These are phyloP conservation scores for Periophthalmus modestus DNA, from an alignment of 2,113 vertebrate species.

Conservation along the genomic window DNA sequence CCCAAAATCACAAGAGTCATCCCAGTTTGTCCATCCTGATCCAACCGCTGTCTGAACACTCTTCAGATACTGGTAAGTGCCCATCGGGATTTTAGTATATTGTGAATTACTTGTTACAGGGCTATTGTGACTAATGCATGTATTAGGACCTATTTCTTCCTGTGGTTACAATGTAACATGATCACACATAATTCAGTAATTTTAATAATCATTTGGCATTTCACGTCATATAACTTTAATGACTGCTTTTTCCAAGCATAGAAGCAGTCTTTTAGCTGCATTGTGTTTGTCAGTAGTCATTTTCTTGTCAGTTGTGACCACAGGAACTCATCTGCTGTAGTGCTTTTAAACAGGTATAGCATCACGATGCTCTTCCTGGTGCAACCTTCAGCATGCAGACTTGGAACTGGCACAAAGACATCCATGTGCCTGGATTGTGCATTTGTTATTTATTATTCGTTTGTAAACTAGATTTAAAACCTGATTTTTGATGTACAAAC, in stretches of 20 bases:
- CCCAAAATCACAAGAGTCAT: slow-evolving; percentile 33
- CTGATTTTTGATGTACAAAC: not conserved
- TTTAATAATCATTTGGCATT: no score
- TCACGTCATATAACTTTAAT: no score
- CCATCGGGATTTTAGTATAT: not conserved
- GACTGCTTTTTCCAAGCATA: no score
- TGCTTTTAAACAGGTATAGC: not conserved
- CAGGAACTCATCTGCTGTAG: not conserved
- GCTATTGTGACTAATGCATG: not conserved
- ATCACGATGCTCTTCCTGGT: not conserved
- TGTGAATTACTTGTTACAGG: not conserved
- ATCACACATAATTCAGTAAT: not conserved
- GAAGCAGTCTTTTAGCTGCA: not conserved
- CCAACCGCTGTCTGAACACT: slow-evolving; percentile 21
- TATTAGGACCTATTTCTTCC: not conserved
- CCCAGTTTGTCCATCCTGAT: slow-evolving; percentile 29
- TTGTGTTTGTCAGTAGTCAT: not conserved
- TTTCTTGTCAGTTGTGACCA: not conserved
- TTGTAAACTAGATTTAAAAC: not conserved
- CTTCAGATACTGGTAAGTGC: slow-evolving; percentile 51
- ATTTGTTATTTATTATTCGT: not conserved
- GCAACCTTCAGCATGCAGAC: not conserved
- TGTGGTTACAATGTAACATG: not conserved
- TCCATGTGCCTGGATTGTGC: not conserved
- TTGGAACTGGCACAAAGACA: not conserved